phyloP scores from a whole-genome alignment of 1,140 invertebrate genomes.

The Idris sp. region DNA sequence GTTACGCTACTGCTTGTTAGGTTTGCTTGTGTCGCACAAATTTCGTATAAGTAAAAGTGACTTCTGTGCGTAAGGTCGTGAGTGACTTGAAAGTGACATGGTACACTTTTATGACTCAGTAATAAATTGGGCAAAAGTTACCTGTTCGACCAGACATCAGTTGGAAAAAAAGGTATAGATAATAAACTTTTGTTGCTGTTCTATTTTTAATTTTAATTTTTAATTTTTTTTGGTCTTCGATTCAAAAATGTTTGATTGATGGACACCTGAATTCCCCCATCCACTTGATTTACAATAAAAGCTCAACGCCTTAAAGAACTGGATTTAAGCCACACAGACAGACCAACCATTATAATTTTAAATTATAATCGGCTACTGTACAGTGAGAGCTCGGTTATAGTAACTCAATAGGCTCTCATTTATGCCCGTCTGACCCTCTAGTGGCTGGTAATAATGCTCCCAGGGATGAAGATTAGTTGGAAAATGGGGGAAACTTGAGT shows the following conservation, averaged over 20 bases:
- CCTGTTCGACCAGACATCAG: no score
- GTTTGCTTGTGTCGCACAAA: conserved; percentile 36
- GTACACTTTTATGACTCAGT: no score
- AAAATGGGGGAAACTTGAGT: conserved; percentile 27
- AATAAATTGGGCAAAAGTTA: no score
- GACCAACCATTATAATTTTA: conserved; percentile 28
- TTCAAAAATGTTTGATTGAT: no score
- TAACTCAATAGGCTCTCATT: conserved; percentile 44
- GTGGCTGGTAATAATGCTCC: conserved; percentile 23
- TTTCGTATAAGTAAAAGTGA: conserved; percentile 8
- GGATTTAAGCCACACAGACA: conserved; percentile 18
- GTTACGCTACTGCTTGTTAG: conserved; percentile 17
- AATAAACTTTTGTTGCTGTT: no score
- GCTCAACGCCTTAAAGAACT: background rate
- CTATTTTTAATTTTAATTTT: no score
- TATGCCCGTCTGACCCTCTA: conserved; percentile 29
- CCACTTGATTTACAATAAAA: no score
- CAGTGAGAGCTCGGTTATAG: conserved; percentile 29
- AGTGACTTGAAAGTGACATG: conserved; percentile 21
- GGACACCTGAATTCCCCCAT: no score
- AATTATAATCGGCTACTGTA: conserved; percentile 43
- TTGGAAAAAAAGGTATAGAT: no score
- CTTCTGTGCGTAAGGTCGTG: conserved; percentile 22
- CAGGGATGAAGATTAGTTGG: conserved; percentile 16
- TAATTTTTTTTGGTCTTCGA: no score